Evolutionary conservation across 2,797 vertebrate genomes (phyloP), one percentile per base, ranked within the genome.

Genomic region (Erpetoichthys calabaricus): DNA sequence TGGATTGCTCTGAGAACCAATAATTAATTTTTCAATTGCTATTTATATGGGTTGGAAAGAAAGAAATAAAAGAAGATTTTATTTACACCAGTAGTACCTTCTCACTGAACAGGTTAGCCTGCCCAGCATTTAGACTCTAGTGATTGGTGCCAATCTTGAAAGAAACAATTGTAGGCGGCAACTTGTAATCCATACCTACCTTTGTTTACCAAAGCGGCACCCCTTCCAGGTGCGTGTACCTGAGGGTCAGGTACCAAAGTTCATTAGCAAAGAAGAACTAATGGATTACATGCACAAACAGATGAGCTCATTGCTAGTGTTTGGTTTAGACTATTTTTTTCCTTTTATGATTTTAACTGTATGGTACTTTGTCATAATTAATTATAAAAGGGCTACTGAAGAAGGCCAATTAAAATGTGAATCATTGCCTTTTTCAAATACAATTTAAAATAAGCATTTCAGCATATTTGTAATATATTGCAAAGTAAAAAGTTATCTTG

Each of bases 341-440:
- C 58, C 25, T 62, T 66, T 53, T 62, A 57, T 66, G 68, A 65
- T 66, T 70, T 59, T 58, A 53, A 70, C 61, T 64, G 68, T 72
- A 67, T 61, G 64, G 60, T 60, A 62, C 59, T 63, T 53, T 64
- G 65, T 67, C 65, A 65, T 51, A 44, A 62, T 68, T 63, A 63
- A 70, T 63, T 57, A 59, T 42, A 4, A 58, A 62, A 67, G 57
- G 55, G 56, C 45, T 67, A 61, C 63, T 63, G 2, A 25, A 71
- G 60, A 68, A 61, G 59, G 64, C 69, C 53, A 59, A 70, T 69
- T 69, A 67, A 75, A 73, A 71, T 68, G 65, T 63, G 67, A 61
- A 73, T 70, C 61, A 70, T 50, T 51, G 25, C 25, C 25, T 25
- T 25, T 25, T 25, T 25, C 25, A 25, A 25, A 25, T 25, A 25